These are phyloP conservation scores for Sardina pilchardus DNA, from an alignment of 2,113 vertebrate species.

Conservation along the genomic window DNA sequence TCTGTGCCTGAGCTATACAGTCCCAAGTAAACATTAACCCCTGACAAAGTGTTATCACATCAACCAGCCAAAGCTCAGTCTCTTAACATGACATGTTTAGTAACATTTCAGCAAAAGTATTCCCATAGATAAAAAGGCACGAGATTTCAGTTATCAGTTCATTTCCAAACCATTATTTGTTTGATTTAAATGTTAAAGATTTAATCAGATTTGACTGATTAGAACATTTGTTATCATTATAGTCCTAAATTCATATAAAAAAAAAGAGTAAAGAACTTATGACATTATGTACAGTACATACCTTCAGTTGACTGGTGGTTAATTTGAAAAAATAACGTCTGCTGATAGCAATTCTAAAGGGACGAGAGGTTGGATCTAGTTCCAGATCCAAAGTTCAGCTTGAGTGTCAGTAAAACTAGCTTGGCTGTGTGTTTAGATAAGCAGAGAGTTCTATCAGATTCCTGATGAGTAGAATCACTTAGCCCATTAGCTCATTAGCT, in stretches of 20 bases:
- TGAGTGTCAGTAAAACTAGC: neutral
- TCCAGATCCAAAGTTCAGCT: neutral
- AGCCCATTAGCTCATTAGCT: conserved; percentile 35
- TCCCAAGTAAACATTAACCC: conserved; percentile 11
- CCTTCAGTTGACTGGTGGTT: neutral
- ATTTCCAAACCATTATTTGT: neutral
- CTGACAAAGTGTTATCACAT: neutral
- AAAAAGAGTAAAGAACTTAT: neutral
- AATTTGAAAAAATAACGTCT: neutral
- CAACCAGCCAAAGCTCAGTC: neutral
- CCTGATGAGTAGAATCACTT: conserved; percentile 21
- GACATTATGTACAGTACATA: neutral
- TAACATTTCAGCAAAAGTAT: neutral
- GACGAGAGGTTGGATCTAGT: neutral
- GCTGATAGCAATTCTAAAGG: neutral
- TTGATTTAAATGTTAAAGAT: neutral
- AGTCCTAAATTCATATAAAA: neutral
- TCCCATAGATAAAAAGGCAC: neutral
- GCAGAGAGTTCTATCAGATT: neutral
- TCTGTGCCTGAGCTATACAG: neutral
- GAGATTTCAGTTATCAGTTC: neutral
- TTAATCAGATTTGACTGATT: neutral
- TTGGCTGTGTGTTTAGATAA: neutral
- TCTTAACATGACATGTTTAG: neutral
- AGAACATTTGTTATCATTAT: neutral